Conservation (phyloP, 2,888 invertebrate genomes). For the Clostera curtula region DNA sequence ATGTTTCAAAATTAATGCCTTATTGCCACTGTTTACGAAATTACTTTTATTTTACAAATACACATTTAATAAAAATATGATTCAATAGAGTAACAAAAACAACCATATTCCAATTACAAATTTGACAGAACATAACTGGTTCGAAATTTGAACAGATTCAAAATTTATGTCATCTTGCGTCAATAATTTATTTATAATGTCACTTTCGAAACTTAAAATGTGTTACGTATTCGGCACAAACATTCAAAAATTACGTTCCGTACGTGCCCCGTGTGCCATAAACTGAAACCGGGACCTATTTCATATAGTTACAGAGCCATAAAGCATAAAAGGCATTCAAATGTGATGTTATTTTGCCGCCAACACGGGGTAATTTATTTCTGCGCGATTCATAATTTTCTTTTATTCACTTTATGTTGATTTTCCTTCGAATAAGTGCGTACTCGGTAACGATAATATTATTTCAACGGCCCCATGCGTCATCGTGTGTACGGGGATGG, state of each 20-base stretch:
- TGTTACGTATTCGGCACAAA: slow-evolving; percentile 39
- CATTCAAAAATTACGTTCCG: slow-evolving; percentile 64
- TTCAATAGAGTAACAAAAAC: too few relatives aligned
- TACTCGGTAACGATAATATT: slow-evolving; percentile 73
- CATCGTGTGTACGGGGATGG: slow-evolving; percentile 40
- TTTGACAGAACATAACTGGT: too few relatives aligned
- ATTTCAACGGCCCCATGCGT: slow-evolving; percentile 70
- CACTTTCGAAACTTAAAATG: slow-evolving; percentile 13
- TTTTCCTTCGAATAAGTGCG: slow-evolving; percentile 70
- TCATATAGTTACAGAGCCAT: slow-evolving; percentile 71
- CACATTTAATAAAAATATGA: too few relatives aligned
- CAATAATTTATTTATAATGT: neutral
- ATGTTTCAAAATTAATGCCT: too few relatives aligned
- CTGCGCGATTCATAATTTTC: slow-evolving; percentile 74
- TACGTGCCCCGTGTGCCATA: slow-evolving; percentile 69
- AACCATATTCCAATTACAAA: too few relatives aligned
- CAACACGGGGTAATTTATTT: slow-evolving; percentile 74
- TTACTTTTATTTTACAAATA: too few relatives aligned
- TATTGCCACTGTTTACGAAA: too few relatives aligned
- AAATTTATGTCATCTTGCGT: too few relatives aligned
- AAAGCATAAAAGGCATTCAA: slow-evolving; percentile 75
- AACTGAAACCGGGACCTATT: slow-evolving; percentile 62
- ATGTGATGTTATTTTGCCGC: slow-evolving; percentile 76
- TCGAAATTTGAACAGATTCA: too few relatives aligned
- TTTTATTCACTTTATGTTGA: slow-evolving; percentile 76